These are phyloP conservation scores for Meleagris gallopavo DNA, from an alignment of 2,113 vertebrate genomes.

Conservation along the genomic window DNA sequence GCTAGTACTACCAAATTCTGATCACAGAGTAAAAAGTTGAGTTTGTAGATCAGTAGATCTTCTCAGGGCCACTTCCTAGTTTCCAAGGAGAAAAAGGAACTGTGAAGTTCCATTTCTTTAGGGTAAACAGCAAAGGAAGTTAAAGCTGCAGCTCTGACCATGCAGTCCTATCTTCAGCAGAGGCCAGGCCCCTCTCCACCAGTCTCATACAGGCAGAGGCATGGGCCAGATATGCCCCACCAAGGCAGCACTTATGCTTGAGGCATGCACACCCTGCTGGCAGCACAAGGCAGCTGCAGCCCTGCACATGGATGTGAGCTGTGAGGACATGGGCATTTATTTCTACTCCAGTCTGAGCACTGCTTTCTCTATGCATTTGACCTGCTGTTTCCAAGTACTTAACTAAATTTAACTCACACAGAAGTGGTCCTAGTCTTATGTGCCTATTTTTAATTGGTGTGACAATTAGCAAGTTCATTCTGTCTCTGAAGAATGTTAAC, in stretches of 20 bases:
- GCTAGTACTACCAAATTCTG: rapidly evolving
- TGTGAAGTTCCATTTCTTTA: background rate
- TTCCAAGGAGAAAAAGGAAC: rapidly evolving
- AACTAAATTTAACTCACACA: background rate
- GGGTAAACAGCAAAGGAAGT: background rate
- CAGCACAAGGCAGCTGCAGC: background rate
- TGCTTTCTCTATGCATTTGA: background rate
- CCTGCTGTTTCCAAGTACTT: background rate
- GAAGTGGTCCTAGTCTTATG: no score
- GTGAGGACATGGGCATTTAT: background rate
- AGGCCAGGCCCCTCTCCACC: background rate
- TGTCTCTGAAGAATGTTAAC: background rate
- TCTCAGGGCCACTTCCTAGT: background rate
- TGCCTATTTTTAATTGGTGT: background rate
- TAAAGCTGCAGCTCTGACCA: background rate
- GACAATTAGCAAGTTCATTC: background rate
- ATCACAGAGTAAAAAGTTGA: background rate
- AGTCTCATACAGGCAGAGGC: background rate
- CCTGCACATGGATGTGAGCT: background rate
- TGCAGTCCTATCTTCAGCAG: background rate
- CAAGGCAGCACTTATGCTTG: background rate
- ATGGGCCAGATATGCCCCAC: background rate
- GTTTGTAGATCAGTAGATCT: rapidly evolving
- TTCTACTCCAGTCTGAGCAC: background rate
- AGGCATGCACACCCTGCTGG: background rate